Base-by-base conservation (phyloP, 2,113 vertebrate genomes). In the Plectropomus leopardus region DNA sequence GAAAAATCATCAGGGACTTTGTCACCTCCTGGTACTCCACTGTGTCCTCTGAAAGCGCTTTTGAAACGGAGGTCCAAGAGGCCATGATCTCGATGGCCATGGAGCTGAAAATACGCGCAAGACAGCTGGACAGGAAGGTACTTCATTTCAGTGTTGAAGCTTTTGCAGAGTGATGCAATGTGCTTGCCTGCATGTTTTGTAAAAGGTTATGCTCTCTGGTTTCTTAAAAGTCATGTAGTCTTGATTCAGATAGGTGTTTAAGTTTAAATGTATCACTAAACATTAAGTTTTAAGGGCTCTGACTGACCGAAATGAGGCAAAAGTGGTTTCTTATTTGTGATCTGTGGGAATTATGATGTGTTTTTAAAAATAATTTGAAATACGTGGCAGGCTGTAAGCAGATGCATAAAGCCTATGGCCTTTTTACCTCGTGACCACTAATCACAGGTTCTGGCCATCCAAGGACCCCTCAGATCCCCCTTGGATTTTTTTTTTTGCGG, bases 1-100 rank as follows among this genome's bases (percentile, higher is more conserved):
- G 21, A 8, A 98, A 99, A 86, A 96, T 99, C 72, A 89, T 98
- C 68, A 88, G 97, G 30, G 98, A 99, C 76, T 99, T 99, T 28
- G 97, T 99, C 15, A 92, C 95, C 0, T 98, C 97, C 0, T 99
- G 98, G 98, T 98, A 98, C 89, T 86, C 84, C 55, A 95, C 96
- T 0, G 94, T 99, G 67, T 97, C 96, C 74, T 85, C 82, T 0
- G 96, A 98, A 84, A 93, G 88, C 0, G 90, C 82, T 19, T 99
- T 99, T 30, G 96, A 98, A 91, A 86, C 79, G 0, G 96, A 98
- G 77, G 94, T 98, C 50, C 91, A 96, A 24, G 88, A 92, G 0
- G 96, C 96, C 45, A 98, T 99, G 97, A 81, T 90, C 51, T 95
- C 92, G 0, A 86, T 98, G 93, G 96, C 95, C 0, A 72, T 89